Conservation (phyloP, 2,113 vertebrate species). For the Pimephales promelas region DNA sequence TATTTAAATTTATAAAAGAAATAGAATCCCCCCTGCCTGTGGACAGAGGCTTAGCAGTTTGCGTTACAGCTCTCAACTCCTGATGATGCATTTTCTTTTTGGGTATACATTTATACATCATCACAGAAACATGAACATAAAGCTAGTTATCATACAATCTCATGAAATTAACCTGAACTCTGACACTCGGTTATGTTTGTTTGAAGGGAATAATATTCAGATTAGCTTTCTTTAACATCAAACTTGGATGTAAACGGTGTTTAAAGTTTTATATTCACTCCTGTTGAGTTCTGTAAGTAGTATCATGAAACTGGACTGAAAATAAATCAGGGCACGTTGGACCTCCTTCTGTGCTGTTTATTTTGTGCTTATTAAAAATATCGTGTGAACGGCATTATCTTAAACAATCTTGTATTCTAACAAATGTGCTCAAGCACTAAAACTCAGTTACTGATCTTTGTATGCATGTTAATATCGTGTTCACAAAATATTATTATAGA, state of each 20-base stretch:
- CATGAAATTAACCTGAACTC: background rate
- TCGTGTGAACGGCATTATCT: background rate
- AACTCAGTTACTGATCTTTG: background rate
- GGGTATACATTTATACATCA: background rate
- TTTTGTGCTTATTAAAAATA: background rate
- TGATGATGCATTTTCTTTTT: background rate
- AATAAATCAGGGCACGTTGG: no score
- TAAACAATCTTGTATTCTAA: background rate
- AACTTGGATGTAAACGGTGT: no score
- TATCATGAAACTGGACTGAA: no score
- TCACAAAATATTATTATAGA: no score
- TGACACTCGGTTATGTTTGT: no score
- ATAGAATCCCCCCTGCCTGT: background rate
- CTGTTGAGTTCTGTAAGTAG: background rate
- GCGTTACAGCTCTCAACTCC: background rate
- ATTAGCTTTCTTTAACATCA: no score
- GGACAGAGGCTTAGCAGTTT: background rate
- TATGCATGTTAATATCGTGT: no score
- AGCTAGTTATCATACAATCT: background rate
- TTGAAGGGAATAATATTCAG: no score
- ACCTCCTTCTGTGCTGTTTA: background rate
- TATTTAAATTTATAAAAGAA: background rate
- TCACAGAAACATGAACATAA: background rate
- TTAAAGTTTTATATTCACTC: background rate
- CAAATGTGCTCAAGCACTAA: background rate